Evolutionary conservation across 1,140 invertebrate species (phyloP), one percentile per base, ranked within the genome.

Genomic region (Galleria mellonella): DNA sequence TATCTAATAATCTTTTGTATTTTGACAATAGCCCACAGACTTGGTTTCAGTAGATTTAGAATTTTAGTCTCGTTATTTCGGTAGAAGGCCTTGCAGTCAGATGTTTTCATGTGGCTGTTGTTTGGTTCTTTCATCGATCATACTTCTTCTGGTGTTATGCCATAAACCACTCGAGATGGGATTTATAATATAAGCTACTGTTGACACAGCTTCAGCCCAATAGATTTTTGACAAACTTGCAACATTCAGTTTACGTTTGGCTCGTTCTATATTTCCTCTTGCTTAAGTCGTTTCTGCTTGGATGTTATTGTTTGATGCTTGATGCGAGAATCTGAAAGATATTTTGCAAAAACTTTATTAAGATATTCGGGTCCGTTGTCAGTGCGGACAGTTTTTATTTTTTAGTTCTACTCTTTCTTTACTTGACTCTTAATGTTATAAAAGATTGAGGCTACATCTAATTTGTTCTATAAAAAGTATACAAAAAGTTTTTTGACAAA

Each of bases 201-300:
- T 68, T 38, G 62, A 64, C 1, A 62, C 46, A 23, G 70, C 66
- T 58, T 79, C 71, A 13, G 67, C 70, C 68, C 67, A 79, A 41
- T 51, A 62, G 0, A 43, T 9, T 10, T 62, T 65, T 29, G n/a
- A n/a, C 23, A 40, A 2, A 3, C 10, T 29, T 7, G 17, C 4
- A 28, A 28, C 28, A 9, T 9, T 10, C 7, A 28, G 9, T 10
- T 28, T 40, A 83, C 11, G 5, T 62, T 78, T 37, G 68, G 40
- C 35, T 64, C 82, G 52, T 67, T 64, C 43, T 12, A 10, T 48
- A 42, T 11, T 28, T 14, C 11, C 46, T 28, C 36, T 48, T 38
- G 9, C 9, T 15, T 1, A 36, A 6, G 9, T 77, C 76, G 59
- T n/a, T 88, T 89, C 51, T 84, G 70, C 47, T 89, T 41, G 4